phyloP scores from a whole-genome alignment of 2,888 invertebrate genomes.

The Panzeria rudis region DNA sequence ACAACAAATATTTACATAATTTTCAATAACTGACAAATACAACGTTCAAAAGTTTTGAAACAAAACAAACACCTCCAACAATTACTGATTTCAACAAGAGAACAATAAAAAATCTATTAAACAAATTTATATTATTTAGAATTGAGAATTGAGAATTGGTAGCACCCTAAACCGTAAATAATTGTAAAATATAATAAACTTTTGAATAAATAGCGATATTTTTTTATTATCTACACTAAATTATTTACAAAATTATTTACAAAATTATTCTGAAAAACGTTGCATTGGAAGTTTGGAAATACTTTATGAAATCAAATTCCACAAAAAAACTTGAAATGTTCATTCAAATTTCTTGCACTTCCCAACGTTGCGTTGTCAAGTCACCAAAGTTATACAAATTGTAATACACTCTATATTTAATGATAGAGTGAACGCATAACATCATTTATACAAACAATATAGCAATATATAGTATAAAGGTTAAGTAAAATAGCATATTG shows the following conservation, averaged over 20 bases:
- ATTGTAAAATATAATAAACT: background rate
- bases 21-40: constrained; percentile 45
- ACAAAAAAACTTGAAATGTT: background rate
- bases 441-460: constrained; percentile 12
- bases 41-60: constrained; percentile 37
- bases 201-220: no score
- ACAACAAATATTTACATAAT: constrained; percentile 18
- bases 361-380: background rate
- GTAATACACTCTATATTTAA: background rate
- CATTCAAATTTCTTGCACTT: background rate
- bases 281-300: no score
- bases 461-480: constrained; percentile 5
- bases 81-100: constrained; percentile 11
- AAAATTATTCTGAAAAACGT: no score
- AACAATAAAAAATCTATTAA: constrained; percentile 15
- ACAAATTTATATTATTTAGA: background rate
- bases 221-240: no score
- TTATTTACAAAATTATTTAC: no score
- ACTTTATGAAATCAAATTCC: background rate
- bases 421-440: background rate
- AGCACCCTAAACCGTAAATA: background rate
- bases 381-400: background rate
- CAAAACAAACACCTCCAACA: constrained; percentile 5
- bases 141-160: background rate
- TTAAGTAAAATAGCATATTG: constrained; percentile 40